These are phyloP conservation scores for Zoanthus sociatus DNA, from an alignment of 92 coral and sea anemone species.

Conservation along the genomic window DNA sequence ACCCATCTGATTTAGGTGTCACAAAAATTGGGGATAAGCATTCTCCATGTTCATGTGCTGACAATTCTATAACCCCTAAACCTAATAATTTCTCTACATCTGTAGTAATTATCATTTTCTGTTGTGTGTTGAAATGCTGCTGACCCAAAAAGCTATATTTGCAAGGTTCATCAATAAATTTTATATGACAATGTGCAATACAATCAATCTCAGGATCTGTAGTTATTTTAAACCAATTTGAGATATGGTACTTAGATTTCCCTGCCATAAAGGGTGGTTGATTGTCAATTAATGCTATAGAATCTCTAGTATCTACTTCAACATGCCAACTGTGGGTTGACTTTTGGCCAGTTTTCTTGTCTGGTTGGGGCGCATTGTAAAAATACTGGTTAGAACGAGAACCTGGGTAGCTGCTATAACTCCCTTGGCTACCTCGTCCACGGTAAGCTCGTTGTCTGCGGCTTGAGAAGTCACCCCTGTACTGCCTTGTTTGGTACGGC, in stretches of 20 bases:
- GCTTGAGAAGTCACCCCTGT: background rate
- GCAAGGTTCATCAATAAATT: background rate
- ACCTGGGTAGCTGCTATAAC: background rate
- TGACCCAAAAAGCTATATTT: too few relatives aligned
- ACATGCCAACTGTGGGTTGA: background rate
- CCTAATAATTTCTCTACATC: background rate
- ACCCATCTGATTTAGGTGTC: background rate
- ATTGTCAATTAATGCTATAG: background rate
- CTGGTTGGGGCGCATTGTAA: background rate
- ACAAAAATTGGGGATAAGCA: background rate
- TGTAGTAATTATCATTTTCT: background rate
- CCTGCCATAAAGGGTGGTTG: slow-evolving; percentile 5
- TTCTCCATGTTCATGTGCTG: background rate
- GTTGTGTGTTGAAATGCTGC: background rate
- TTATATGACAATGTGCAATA: background rate
- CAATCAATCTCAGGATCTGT: background rate
- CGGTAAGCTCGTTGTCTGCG: background rate
- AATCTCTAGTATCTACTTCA: background rate
- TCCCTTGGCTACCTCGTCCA: background rate
- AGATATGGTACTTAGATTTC: background rate
- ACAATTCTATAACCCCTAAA: background rate
- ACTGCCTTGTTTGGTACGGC: background rate
- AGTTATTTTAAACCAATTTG: background rate
- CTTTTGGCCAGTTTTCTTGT: background rate
- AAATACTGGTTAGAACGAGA: background rate